A percentile compares a stretch with the other conserved stretches of the same genome.
Evolutionary conservation across 2,888 invertebrate genomes (phyloP).

Genomic region (Drosophila ezoana): DNA sequence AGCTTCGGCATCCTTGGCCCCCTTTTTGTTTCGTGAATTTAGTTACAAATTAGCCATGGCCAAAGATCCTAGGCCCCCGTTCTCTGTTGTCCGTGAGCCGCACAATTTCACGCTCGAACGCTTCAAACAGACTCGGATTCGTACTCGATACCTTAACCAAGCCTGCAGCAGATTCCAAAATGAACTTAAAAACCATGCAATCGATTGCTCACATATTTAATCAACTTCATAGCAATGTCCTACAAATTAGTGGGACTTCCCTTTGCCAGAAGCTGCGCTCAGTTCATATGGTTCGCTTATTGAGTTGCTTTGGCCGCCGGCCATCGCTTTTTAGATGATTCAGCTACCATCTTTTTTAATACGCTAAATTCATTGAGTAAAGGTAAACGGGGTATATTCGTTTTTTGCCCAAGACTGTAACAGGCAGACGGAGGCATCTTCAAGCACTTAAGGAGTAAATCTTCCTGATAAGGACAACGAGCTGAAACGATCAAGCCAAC

Average conservation of each 20-base stretch:
- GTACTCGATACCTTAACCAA: conserved; percentile 21
- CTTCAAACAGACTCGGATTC: conserved; percentile 35
- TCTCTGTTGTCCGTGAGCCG: conserved; percentile 5
- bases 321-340: conserved; percentile 73
- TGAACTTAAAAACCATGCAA: conserved; percentile 40
- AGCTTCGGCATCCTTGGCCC: conserved; percentile 35
- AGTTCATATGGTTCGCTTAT: conserved; percentile 54
- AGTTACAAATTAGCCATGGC: conserved; percentile 70
- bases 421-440: too few species aligned
- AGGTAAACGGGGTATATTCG: too few species aligned
- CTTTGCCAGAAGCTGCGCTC: conserved; percentile 20
- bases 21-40: conserved; percentile 69
- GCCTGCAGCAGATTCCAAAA: conserved; percentile 4
- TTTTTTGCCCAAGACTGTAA: too few species aligned
- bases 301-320: conserved; percentile 70
- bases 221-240: conserved; percentile 58
- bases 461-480: too few species aligned
- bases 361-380: neutral
- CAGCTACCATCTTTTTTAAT: conserved; percentile 48
- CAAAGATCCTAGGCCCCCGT: conserved; percentile 21
- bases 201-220: conserved; percentile 70
- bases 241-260: conserved; percentile 72
- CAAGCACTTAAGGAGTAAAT: too few species aligned
- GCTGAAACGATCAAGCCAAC: too few species aligned
- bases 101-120: conserved; percentile 56